Evolutionary conservation across 2,113 vertebrate genomes (phyloP).

Genomic region (Calidris pygmaea): DNA sequence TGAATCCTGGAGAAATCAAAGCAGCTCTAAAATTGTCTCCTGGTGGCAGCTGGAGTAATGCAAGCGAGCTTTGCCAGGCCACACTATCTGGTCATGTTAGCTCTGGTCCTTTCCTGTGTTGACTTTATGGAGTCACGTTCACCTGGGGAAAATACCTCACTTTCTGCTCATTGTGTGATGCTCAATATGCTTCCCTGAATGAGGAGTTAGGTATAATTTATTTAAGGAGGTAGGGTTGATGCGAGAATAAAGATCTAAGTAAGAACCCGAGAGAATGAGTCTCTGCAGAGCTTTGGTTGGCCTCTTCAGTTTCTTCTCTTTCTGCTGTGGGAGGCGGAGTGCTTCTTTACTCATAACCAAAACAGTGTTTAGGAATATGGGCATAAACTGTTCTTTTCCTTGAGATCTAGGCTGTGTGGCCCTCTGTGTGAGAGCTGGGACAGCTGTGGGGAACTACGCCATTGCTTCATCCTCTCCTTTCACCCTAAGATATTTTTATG

Average conservation of each 20-base stretch:
- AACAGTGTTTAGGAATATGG: neutral
- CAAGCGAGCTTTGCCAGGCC: neutral
- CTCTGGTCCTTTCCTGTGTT: neutral
- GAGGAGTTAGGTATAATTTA: neutral
- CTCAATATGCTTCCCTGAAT: neutral
- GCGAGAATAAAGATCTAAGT: neutral
- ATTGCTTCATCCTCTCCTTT: neutral
- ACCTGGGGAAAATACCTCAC: neutral
- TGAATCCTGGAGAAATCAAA: neutral
- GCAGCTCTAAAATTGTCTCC: neutral
- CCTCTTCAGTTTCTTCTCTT: neutral
- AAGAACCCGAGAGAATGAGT: neutral
- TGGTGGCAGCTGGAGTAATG: neutral
- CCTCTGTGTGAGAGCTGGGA: neutral
- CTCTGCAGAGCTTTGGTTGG: neutral
- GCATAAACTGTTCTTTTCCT: neutral
- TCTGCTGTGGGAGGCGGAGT: neutral
- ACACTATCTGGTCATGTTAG: accelerated
- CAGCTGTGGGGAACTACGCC: neutral
- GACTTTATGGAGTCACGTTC: neutral
- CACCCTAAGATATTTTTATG: neutral
- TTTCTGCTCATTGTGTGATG: neutral
- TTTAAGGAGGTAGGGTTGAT: neutral
- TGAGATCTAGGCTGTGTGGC: accelerated
- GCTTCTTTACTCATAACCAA: neutral